These are phyloP conservation scores for Papilio dardanus DNA, from an alignment of 1,140 invertebrate genomes.

Conservation along the genomic window DNA sequence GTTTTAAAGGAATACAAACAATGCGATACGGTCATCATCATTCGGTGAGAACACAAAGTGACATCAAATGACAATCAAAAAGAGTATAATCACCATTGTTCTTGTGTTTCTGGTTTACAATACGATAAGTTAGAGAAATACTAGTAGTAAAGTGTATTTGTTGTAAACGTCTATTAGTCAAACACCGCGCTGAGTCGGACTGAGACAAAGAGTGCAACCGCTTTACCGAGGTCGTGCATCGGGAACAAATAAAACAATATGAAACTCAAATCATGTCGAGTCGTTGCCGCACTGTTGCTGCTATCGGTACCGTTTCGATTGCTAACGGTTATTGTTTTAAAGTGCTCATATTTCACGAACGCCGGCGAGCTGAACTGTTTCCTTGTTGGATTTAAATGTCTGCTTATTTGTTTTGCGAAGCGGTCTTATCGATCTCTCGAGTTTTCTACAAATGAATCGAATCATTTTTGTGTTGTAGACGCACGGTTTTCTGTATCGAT, in stretches of 20 bases:
- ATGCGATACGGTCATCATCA: too few species aligned
- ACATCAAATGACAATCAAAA: neutral
- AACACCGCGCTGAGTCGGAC: neutral
- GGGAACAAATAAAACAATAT: conserved; percentile 40
- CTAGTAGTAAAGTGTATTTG: conserved; percentile 20
- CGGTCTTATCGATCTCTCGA: neutral
- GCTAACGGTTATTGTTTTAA: conserved; percentile 47
- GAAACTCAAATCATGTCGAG: conserved; percentile 29
- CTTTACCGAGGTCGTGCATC: conserved; percentile 23
- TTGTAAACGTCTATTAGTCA: conserved; percentile 31
- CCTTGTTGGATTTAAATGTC: conserved; percentile 19
- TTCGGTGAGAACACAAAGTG: neutral
- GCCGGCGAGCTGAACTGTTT: conserved; percentile 35
- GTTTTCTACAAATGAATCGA: conserved; percentile 1
- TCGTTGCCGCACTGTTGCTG: conserved; percentile 19
- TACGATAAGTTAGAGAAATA: conserved; percentile 12
- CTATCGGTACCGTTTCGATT: conserved; percentile 33
- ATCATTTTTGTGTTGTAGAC: conserved; percentile 7
- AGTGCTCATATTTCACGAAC: conserved; percentile 44
- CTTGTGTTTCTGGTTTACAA: neutral
- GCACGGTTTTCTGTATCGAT: neutral
- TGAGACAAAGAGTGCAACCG: conserved; percentile 12
- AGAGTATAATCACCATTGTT: neutral
- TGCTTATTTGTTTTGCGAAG: conserved; percentile 13
- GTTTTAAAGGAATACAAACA: too few species aligned